phyloP scores from a whole-genome alignment of 2,113 vertebrate genomes.

The Arvicanthis niloticus region DNA sequence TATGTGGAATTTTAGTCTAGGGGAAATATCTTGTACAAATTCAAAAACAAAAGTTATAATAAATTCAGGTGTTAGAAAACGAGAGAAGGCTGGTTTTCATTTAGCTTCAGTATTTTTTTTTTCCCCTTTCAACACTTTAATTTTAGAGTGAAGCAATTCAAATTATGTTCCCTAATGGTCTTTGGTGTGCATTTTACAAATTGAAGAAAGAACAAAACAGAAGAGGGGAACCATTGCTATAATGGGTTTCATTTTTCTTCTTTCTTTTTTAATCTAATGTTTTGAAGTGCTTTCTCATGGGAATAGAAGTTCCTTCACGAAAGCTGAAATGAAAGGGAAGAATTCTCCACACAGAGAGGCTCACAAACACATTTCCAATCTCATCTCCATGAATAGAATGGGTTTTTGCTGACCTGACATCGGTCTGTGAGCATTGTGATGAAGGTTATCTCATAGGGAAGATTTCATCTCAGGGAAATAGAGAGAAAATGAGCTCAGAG shows the following conservation, averaged over 20 bases:
- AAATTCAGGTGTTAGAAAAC: constrained; percentile 53
- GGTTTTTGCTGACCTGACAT: neutral
- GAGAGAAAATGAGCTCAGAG: neutral
- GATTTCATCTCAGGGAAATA: neutral
- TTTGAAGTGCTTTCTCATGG: constrained; percentile 62
- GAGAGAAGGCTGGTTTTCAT: constrained; percentile 20
- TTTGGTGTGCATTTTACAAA: constrained; percentile 56
- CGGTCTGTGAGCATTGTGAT: neutral
- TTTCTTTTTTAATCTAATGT: constrained; percentile 61
- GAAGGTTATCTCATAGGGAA: neutral
- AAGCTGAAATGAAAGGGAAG: constrained; percentile 62
- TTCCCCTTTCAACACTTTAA: constrained; percentile 37
- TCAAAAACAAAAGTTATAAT: constrained; percentile 44
- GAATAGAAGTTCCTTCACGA: constrained; percentile 54
- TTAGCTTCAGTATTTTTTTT: neutral
- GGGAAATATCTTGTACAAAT: neutral
- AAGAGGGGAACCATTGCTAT: constrained; percentile 23
- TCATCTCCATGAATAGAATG: neutral
- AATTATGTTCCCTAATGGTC: constrained; percentile 44
- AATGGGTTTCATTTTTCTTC: constrained; percentile 72
- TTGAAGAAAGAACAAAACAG: constrained; percentile 52
- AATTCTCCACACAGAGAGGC: constrained; percentile 23
- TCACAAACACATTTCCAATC: neutral
- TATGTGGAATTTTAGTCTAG: constrained; percentile 14
- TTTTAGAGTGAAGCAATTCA: constrained; percentile 52